Evolutionary conservation across 2,888 invertebrate genomes (phyloP), one percentile per base, ranked within the genome.

Genomic region (Drosophila merina): DNA sequence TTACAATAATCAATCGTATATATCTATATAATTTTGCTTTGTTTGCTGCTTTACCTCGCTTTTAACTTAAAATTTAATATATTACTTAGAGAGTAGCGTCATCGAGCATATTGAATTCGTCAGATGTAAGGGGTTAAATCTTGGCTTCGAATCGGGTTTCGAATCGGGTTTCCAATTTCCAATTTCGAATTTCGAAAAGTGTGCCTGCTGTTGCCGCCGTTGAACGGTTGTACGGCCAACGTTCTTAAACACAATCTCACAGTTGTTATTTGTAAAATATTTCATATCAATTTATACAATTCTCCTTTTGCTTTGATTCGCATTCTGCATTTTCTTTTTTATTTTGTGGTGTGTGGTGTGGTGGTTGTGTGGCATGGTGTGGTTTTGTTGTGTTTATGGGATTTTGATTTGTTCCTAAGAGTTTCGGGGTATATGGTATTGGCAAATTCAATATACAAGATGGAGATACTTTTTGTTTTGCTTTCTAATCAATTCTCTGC

Each of bases 51-150:
- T 77, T 84, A 74, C 78, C 73, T 77, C 64, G 79, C 77, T 76
- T 77, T 84, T 66, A 74, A 78, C 77, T 83, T 83, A 82, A 72
- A 69, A 69, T 51, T 68, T 84, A 81, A 60, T 75, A 64, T 80
- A 74, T 78, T 86, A 85, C 84, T 86, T 85, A 86, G 86, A 85
- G 84, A 84, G 84, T 85, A 83, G 79, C 88, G 88, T 88, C 88
- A 86, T 89, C 89, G 80, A 89, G 89, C 87, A 89, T 88, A 89
- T 88, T 88, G 89, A 89, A 89, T 88, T 88, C 79, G 88, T 88
- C 88, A 79, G 79, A 76, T 63, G 75, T 74, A 72, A 68, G 74
- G 79, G 74, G 42, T 69, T 38, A 73, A 74, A 77, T 82, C 72
- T 75, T 77, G 74, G 60, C 50, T 63, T 71, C 52, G 72, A 62